These are phyloP conservation scores for Steatocranus sp. DNA, from an alignment of 2,797 vertebrate genomes.

Conservation along the genomic window DNA sequence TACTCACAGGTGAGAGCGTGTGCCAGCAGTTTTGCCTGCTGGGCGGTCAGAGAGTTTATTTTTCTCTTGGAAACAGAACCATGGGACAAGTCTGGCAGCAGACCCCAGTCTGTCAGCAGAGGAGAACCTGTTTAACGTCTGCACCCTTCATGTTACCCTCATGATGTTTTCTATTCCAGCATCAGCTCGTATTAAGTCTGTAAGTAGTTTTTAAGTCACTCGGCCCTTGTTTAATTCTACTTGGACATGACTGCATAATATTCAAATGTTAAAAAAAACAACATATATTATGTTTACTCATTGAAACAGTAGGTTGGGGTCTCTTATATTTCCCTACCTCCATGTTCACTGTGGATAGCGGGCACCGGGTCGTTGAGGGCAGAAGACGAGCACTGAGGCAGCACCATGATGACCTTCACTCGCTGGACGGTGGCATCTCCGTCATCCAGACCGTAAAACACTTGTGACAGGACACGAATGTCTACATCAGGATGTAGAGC, in stretches of 20 bases:
- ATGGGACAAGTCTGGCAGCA: conserved; percentile 81
- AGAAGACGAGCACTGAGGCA: conserved; percentile 85
- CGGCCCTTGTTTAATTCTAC: neutral
- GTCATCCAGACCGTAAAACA: conserved; percentile 76
- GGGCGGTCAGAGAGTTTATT: conserved; percentile 70
- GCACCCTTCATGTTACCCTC: neutral
- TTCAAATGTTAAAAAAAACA: neutral
- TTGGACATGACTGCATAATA: neutral
- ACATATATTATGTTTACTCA: neutral
- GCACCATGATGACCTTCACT: conserved; percentile 82
- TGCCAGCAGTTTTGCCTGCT: conserved; percentile 77
- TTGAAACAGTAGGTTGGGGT: neutral
- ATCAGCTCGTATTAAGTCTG: neutral
- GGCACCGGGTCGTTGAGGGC: conserved; percentile 85
- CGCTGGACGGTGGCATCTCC: conserved; percentile 72
- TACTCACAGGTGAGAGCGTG: conserved; percentile 87
- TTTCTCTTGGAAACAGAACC: conserved; percentile 78
- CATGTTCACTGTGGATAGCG: conserved; percentile 82
- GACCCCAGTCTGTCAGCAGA: conserved; percentile 76
- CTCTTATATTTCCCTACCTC: conserved; percentile 72
- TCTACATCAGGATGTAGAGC: conserved; percentile 64
- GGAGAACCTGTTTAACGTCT: neutral
- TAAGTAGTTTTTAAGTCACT: neutral
- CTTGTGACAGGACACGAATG: conserved; percentile 77
- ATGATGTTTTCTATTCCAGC: neutral